Conservation (phyloP, 1,140 invertebrate species). For the Sesamia nonagrioides region DNA sequence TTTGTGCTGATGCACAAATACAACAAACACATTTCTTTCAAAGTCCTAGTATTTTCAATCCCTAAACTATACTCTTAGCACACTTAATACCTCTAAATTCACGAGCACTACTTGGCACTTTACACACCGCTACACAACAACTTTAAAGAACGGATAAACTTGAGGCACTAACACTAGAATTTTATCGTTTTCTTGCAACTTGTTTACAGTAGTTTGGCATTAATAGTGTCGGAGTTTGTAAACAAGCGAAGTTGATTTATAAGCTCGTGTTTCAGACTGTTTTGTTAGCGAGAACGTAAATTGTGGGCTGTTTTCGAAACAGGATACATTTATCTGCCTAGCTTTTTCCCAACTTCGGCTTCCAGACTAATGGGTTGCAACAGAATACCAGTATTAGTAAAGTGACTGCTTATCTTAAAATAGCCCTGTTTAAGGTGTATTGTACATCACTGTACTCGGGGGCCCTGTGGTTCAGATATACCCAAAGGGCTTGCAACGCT, state of each 20-base stretch:
- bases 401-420: no score
- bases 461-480: no score
- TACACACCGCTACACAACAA: constrained; percentile 11
- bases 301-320: neutral
- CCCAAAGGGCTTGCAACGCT: no score
- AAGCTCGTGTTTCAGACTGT: neutral
- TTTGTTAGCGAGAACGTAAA: constrained; percentile 10
- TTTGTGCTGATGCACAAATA: no score
- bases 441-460: no score
- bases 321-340: no score
- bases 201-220: constrained; percentile 24
- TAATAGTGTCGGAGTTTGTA: constrained; percentile 36
- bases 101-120: constrained; percentile 22
- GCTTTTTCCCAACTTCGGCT: no score
- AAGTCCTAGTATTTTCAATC: neutral
- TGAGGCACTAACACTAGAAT: constrained; percentile 37
- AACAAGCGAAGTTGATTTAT: constrained; percentile 46
- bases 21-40: neutral
- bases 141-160: constrained; percentile 37
- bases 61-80: neutral
- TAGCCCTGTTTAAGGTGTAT: no score
- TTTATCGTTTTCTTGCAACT: constrained; percentile 36
- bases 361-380: no score
- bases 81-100: constrained; percentile 32
- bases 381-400: no score